A percentile compares a stretch with the other conserved stretches of the same genome.
phyloP scores from a whole-genome alignment of 2,888 invertebrate genomes.

The Tenthredo amoena region DNA sequence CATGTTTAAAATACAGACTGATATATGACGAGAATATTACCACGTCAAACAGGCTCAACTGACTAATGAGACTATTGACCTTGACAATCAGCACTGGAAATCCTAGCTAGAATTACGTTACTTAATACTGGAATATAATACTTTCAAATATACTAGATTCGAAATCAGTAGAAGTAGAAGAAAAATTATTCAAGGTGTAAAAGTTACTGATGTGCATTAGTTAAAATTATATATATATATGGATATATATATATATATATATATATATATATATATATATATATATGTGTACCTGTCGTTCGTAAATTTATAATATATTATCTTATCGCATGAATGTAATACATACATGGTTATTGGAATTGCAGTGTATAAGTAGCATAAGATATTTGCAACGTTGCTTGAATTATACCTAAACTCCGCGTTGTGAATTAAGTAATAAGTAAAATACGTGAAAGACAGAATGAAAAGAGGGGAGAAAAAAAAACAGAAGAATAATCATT shows the following conservation, averaged over 20 bases:
- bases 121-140: background rate
- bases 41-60: background rate
- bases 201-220: no score
- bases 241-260: no score
- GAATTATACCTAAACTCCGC: background rate
- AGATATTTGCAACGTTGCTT: constrained; percentile 2
- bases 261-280: no score
- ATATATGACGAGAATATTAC: background rate
- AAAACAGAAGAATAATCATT: background rate
- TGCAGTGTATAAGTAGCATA: background rate
- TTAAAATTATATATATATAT: no score
- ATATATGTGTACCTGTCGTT: background rate
- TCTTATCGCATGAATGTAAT: background rate
- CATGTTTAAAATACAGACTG: background rate
- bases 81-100: constrained; percentile 26
- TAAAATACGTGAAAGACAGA: background rate
- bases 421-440: background rate
- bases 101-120: background rate
- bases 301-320: background rate
- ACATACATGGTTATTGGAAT: background rate
- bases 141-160: background rate
- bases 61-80: constrained; percentile 34
- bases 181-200: background rate
- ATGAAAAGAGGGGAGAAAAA: background rate
- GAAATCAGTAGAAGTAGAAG: background rate